Evolutionary conservation across 2,888 invertebrate genomes (phyloP).

Genomic region (Craniophora ligustri): DNA sequence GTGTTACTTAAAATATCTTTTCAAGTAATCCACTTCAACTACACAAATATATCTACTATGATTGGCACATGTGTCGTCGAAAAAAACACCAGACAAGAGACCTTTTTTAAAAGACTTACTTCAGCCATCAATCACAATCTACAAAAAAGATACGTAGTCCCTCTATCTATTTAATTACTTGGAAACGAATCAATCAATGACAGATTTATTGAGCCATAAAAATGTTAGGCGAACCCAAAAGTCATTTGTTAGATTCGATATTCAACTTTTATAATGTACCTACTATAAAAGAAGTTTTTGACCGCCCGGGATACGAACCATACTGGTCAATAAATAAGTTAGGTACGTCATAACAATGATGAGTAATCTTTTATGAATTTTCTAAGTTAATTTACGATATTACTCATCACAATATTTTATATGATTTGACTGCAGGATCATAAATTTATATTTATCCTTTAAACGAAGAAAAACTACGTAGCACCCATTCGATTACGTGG

Average conservation of each 20-base stretch:
- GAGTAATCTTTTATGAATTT: too few species aligned
- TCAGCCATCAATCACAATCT: conserved; percentile 39
- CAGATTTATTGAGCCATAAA: conserved; percentile 46
- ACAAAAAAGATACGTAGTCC: conserved; percentile 23
- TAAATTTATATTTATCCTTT: neutral
- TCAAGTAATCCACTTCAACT: conserved; percentile 23
- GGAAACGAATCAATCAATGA: conserved; percentile 44
- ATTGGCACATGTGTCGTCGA: conserved; percentile 20
- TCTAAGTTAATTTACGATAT: neutral
- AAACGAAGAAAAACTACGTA: neutral
- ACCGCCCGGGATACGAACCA: too few species aligned
- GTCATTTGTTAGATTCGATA: conserved; percentile 16
- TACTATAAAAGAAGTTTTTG: too few species aligned
- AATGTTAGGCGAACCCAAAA: conserved; percentile 15
- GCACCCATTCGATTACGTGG: neutral
- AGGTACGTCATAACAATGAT: too few species aligned
- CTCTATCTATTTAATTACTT: conserved; percentile 42
- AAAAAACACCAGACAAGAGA: conserved; percentile 6
- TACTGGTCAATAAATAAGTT: neutral
- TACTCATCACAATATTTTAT: too few species aligned
- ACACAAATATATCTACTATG: conserved; percentile 15
- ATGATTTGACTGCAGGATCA: too few species aligned
- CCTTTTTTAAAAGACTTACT: conserved; percentile 17
- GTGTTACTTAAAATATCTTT: conserved; percentile 49
- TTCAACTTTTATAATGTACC: conserved; percentile 12